These are phyloP conservation scores for Gorsachius goisagi DNA, from an alignment of 2,113 vertebrate species.

Conservation along the genomic window DNA sequence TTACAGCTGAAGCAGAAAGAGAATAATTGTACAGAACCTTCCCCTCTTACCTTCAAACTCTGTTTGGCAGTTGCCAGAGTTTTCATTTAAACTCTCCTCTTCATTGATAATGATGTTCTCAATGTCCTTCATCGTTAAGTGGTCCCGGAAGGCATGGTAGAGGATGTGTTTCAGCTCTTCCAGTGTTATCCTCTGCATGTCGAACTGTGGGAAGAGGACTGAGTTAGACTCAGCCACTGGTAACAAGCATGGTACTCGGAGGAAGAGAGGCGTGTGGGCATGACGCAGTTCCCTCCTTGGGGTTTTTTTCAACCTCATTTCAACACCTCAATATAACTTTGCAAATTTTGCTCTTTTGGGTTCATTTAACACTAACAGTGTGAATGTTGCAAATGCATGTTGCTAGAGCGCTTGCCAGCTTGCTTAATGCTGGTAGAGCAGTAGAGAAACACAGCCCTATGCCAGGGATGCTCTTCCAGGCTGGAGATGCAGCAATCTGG, in stretches of 20 bases:
- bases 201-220: constrained; percentile 82
- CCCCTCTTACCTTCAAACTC: constrained; percentile 92
- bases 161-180: constrained; percentile 98
- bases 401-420: background rate
- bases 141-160: constrained; percentile 96
- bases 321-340: background rate
- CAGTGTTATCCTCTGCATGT: constrained; percentile 97
- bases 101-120: constrained; percentile 99
- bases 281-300: rapidly evolving
- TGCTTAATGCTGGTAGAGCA: background rate
- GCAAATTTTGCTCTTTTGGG: background rate
- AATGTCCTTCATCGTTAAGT: constrained; percentile 99
- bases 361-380: background rate
- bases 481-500: background rate
- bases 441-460: background rate
- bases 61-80: constrained; percentile 92
- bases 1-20: background rate
- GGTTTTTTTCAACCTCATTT: background rate
- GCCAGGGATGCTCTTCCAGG: background rate
- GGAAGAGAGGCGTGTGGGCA: background rate
- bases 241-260: background rate
- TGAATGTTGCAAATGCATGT: background rate
- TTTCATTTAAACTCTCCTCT: constrained; percentile 96
- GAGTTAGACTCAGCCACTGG: background rate
- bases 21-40: background rate